Base-by-base conservation (phyloP, 2,113 vertebrate species). In the Trochalopteron elliotii region DNA sequence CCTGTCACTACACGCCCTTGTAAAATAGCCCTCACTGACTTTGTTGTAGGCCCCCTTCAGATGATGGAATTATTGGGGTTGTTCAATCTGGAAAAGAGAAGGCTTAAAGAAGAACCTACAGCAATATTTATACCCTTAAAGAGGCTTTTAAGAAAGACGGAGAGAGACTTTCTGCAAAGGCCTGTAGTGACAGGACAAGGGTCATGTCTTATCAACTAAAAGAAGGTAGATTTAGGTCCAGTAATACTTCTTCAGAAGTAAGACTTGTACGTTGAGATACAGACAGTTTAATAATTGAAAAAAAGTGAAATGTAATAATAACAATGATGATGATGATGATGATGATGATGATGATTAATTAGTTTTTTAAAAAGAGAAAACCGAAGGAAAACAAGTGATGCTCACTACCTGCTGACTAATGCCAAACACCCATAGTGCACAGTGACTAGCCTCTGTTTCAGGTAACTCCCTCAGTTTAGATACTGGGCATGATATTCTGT, bases 381-480 rank as follows among this genome's bases (percentile, higher is more conserved):
- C 7, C 1, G 1, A 42, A 20, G 31, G 12, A 81, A 44, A 50
- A 37, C 28, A 57, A 50, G 23, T 6, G 2, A 57, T 27, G 12
- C 27, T 74, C 23, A 39, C 39, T 59, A 14, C 15, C 15, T 67
- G 33, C 23, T 67, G 39, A 37, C 28, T 23, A 5, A 27, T 65
- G 8, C 3, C 25, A 57, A 57, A 12, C 3, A 7, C 15, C 7
- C 7, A 15, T 2, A 39, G 16, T 40, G 7, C 52, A 60, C 20
- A 0, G 2, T 64, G 20, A 39, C 12, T 39, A 37, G 15, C 7
- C 16, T 7, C 4, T 16, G 23, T 59, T 59, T 16, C 19, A n/a
- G 19, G 10, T 39, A n/a, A n/a, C 7, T 60, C 9, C 9, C 24
- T 33, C 28, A 25, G 20, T 60, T 89, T 68, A 30, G 39, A 17